Evolutionary conservation across 2,113 vertebrate genomes (phyloP).

Genomic region (Ailurus styani): DNA sequence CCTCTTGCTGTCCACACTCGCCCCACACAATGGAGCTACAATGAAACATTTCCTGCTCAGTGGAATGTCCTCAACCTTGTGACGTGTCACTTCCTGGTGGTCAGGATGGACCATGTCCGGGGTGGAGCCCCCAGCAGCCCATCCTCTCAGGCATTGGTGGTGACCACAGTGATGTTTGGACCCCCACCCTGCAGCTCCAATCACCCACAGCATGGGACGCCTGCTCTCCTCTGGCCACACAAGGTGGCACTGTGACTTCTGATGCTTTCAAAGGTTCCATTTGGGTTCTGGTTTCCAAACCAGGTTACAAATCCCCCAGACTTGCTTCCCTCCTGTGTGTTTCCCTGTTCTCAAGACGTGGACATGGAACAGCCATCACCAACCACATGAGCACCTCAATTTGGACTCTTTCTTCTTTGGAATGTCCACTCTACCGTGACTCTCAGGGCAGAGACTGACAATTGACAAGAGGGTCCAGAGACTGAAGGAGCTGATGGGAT

Average conservation of each 20-base stretch:
- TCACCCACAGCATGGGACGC: neutral
- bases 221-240: neutral
- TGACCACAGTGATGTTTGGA: neutral
- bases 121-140: neutral
- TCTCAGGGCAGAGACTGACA: neutral
- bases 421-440: neutral
- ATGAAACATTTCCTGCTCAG: neutral
- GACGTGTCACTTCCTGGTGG: neutral
- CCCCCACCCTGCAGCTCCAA: too few relatives aligned
- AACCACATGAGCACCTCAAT: fast-evolving
- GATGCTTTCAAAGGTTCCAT: neutral
- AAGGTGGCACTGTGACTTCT: neutral
- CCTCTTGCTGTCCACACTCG: fast-evolving
- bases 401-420: neutral
- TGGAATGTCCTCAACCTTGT: neutral
- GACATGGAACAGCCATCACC: fast-evolving
- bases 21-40: neutral
- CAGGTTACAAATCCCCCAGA: neutral
- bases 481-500: neutral
- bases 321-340: neutral
- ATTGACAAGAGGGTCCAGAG: neutral
- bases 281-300: neutral
- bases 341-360: neutral
- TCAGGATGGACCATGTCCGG: fast-evolving
- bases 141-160: neutral